A percentile compares a stretch with the other conserved stretches of the same genome.
These are phyloP conservation scores for Emydura subglobosa DNA, from an alignment of 2,113 vertebrate genomes.

Conservation along the genomic window DNA sequence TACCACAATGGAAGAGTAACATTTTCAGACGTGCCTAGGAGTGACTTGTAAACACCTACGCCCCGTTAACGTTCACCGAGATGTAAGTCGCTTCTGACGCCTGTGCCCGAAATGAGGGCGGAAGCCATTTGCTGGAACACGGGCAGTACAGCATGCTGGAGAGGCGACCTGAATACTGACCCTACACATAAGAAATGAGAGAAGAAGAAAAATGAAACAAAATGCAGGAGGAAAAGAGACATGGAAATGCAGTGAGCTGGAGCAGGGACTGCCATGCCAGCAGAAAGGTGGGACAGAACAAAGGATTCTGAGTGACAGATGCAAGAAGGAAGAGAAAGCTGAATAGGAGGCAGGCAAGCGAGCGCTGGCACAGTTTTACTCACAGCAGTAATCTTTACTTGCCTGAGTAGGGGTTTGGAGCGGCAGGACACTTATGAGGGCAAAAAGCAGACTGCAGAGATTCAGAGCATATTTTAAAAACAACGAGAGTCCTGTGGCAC, in stretches of 20 bases:
- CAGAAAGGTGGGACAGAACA: accelerated
- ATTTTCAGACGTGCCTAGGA: background rate
- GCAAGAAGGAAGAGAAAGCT: background rate
- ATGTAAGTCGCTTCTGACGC: background rate
- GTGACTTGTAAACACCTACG: accelerated
- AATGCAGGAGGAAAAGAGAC: background rate
- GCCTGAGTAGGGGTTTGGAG: constrained; percentile 4
- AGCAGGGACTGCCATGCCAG: background rate
- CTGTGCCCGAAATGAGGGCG: background rate
- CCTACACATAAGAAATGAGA: background rate
- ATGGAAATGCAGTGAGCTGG: background rate
- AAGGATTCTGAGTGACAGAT: background rate
- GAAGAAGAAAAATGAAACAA: background rate
- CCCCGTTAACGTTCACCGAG: background rate
- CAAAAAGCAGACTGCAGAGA: background rate
- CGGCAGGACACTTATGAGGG: background rate
- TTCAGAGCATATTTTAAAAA: background rate
- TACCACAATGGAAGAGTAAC: background rate
- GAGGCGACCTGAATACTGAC: background rate
- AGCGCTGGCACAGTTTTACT: background rate
- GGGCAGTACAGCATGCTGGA: background rate
- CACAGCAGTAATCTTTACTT: constrained; percentile 11
- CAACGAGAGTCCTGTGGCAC: too few species aligned
- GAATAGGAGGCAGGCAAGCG: background rate
- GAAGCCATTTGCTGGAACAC: background rate